Conservation (phyloP, 2,888 invertebrate species). For the Torymus tubicola region DNA sequence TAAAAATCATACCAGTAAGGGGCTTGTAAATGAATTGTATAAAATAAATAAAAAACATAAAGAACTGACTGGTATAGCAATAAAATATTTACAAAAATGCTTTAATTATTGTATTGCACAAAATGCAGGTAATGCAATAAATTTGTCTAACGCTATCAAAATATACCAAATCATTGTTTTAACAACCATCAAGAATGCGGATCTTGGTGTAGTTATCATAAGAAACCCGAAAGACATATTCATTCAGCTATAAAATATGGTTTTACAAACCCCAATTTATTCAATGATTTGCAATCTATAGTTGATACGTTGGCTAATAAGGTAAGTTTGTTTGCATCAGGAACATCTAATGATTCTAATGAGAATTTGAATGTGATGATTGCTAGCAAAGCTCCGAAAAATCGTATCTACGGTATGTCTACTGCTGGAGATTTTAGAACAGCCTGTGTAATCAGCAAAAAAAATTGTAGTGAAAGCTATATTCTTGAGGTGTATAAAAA, state of each 20-base stretch:
- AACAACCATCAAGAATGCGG: constrained; percentile 54
- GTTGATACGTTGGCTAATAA: constrained; percentile 32
- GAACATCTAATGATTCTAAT: constrained; percentile 40
- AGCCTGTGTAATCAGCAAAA: constrained; percentile 22
- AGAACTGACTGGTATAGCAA: constrained; percentile 33
- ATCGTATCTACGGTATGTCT: constrained; percentile 20
- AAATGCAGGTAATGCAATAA: constrained; percentile 46
- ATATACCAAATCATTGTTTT: too few species aligned
- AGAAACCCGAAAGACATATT: constrained; percentile 52
- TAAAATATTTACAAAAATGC: constrained; percentile 52
- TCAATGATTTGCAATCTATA: background rate
- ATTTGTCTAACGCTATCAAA: constrained; percentile 54
- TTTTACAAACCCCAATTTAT: constrained; percentile 22
- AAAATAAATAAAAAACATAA: too few species aligned
- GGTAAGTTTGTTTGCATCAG: constrained; percentile 16
- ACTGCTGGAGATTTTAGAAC: constrained; percentile 4
- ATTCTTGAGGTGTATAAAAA: background rate
- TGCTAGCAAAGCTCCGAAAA: constrained; percentile 30
- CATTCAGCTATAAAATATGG: constrained; percentile 50
- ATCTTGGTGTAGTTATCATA: constrained; percentile 56
- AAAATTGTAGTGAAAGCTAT: constrained; percentile 12
- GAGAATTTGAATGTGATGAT: constrained; percentile 41
- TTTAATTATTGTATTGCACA: constrained; percentile 58
- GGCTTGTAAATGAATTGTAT: too few species aligned
- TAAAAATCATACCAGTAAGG: background rate